phyloP scores from a whole-genome alignment of 2,888 invertebrate species.

The Alentia gelatinosa region DNA sequence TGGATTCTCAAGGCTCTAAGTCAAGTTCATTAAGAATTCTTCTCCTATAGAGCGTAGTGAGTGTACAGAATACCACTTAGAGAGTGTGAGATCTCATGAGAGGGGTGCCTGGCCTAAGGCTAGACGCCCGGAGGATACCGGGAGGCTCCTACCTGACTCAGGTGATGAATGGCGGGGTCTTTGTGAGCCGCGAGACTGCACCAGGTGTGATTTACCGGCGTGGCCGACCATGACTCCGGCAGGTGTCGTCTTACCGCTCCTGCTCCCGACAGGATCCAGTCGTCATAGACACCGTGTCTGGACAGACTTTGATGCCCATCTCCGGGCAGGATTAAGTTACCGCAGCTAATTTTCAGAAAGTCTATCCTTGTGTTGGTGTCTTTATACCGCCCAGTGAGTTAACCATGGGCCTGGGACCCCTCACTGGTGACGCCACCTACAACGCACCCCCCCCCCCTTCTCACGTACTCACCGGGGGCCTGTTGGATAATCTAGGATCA shows the following conservation, averaged over 20 bases:
- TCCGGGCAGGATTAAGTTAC: neutral
- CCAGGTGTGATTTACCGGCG: neutral
- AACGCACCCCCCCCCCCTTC: too few species aligned
- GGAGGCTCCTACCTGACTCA: neutral
- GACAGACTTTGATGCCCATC: slow-evolving; percentile 7
- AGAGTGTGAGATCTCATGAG: too few species aligned
- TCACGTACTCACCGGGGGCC: too few species aligned
- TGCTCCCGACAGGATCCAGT: slow-evolving; percentile 25
- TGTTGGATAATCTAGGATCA: too few species aligned
- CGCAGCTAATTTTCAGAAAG: slow-evolving; percentile 34
- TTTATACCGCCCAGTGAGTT: slow-evolving; percentile 42
- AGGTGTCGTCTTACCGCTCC: neutral
- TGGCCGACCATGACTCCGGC: neutral
- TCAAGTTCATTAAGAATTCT: too few species aligned
- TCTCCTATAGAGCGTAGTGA: too few species aligned
- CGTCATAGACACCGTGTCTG: slow-evolving; percentile 19
- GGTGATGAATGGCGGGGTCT: neutral
- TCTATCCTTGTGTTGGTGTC: slow-evolving; percentile 40
- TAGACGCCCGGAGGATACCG: too few species aligned
- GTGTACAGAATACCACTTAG: too few species aligned
- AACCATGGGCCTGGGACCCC: too few species aligned
- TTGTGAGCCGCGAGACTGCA: neutral
- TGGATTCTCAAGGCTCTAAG: too few species aligned
- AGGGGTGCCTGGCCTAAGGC: too few species aligned
- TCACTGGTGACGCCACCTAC: too few species aligned